Conservation (phyloP, 2,797 vertebrate species). For the Sitta carolinensis region DNA sequence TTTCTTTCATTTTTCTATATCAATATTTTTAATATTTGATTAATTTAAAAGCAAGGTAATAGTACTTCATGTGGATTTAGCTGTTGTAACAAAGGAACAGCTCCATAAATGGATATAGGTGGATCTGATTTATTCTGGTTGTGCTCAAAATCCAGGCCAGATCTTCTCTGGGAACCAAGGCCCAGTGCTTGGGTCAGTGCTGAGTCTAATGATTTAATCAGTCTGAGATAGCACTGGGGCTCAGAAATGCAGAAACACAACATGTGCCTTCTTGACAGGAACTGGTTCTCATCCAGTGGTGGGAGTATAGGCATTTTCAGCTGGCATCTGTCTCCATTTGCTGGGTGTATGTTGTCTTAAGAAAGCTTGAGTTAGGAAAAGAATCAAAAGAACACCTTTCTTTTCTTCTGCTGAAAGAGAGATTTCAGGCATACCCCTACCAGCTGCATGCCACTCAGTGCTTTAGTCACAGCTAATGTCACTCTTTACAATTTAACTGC, state of each 20-base stretch:
- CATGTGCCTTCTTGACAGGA: neutral
- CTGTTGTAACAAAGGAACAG: neutral
- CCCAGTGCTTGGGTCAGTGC: neutral
- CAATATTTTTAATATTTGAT: neutral
- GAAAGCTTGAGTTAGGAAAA: neutral
- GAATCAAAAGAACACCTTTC: neutral
- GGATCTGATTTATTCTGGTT: neutral
- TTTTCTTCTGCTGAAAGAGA: neutral
- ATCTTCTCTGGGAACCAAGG: neutral
- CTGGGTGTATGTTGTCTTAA: neutral
- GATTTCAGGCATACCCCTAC: neutral
- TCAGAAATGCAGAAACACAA: neutral
- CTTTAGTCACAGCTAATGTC: neutral
- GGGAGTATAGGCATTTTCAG: neutral
- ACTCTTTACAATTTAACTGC: neutral
- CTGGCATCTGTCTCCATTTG: neutral
- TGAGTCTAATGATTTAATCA: neutral
- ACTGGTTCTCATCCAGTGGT: fast-evolving
- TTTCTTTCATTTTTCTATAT: neutral
- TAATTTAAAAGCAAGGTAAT: neutral
- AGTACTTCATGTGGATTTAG: neutral
- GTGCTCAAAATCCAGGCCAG: neutral
- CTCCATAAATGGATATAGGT: neutral
- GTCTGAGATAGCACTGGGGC: neutral
- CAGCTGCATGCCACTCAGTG: neutral